phyloP scores from a whole-genome alignment of 2,888 invertebrate genomes.

The Erebia ligea region DNA sequence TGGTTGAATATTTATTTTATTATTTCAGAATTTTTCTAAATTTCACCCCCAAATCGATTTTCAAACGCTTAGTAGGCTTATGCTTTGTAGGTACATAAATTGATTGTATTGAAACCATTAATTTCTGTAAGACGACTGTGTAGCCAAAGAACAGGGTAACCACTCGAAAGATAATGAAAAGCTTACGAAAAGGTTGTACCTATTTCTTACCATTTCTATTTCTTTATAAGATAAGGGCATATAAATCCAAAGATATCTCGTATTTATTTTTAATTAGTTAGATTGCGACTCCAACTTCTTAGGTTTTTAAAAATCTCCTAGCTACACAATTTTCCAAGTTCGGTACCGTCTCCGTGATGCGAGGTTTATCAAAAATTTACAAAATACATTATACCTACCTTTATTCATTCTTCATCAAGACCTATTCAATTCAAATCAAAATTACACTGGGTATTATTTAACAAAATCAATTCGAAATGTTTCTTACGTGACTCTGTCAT shows the following conservation, averaged over 20 bases:
- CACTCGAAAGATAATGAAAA: conserved; percentile 26
- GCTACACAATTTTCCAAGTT: too few relatives aligned
- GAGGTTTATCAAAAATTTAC: too few relatives aligned
- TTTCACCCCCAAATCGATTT: too few relatives aligned
- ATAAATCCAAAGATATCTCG: not conserved
- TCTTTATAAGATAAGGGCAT: not conserved
- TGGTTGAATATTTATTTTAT: too few relatives aligned
- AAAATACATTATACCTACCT: too few relatives aligned
- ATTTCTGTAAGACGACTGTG: conserved; percentile 33
- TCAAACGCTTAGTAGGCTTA: too few relatives aligned
- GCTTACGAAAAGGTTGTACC: conserved; percentile 18
- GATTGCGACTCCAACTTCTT: not conserved
- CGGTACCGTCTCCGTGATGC: too few relatives aligned
- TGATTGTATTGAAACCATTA: not conserved
- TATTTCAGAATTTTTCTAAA: too few relatives aligned
- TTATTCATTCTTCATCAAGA: too few relatives aligned
- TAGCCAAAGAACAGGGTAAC: conserved; percentile 40
- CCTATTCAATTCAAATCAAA: too few relatives aligned
- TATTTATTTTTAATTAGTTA: not conserved
- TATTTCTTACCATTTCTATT: conserved; percentile 15
- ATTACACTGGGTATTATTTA: too few relatives aligned
- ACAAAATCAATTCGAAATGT: not conserved
- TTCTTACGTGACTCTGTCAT: not conserved
- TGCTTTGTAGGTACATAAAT: not conserved
- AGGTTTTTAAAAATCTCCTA: not conserved